Evolutionary conservation across 2,113 vertebrate species (phyloP), one percentile per base, ranked within the genome.

Genomic region (Ictalurus furcatus): DNA sequence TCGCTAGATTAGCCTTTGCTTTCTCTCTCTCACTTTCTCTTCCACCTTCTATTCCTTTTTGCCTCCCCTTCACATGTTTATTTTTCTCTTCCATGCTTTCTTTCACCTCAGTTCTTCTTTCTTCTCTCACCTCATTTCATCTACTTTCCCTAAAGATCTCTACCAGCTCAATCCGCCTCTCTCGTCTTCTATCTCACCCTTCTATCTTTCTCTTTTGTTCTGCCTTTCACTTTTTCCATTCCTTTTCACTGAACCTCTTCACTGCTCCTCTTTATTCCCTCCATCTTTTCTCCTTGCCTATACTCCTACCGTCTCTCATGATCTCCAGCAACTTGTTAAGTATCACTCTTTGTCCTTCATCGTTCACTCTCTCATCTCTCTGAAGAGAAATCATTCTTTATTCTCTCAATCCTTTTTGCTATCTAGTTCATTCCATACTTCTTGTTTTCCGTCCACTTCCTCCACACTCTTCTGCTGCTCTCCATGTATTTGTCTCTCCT

Each of bases 191-290:
- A 6, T 58, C 28, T 58, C n/a, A 16, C 16, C 19, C 2, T 56
- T 81, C 28, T 81, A 6, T 30, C 79, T 23, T 9, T 8, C 28
- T 34, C 6, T 37, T 34, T 82, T 16, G 58, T 4, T 82, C 28
- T 21, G 1, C 25, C 40, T 78, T 37, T 82, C n/a, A 21, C 54
- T n/a, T 11, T 59, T 9, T 59, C n/a, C 21, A 23, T 48, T 76
- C 84, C 61, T 91, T 84, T 84, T 89, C 69, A 63, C 82, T 84
- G 59, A 58, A 21, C 74, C 69, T 16, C 69, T 11, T 61, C 30
- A 56, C 12, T 17, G 67, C 89, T 89, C 91, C 85, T 84, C 89
- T 92, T 86, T 87, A 91, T 87, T 90, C 9, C 56, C 90, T 87
- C 91, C 76, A 2, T 61, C 76, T 25, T 12, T 30, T 28, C 40